Evolutionary conservation across 1,140 invertebrate genomes (phyloP), one percentile per base, ranked within the genome.

Genomic region (Drosophila pachea): DNA sequence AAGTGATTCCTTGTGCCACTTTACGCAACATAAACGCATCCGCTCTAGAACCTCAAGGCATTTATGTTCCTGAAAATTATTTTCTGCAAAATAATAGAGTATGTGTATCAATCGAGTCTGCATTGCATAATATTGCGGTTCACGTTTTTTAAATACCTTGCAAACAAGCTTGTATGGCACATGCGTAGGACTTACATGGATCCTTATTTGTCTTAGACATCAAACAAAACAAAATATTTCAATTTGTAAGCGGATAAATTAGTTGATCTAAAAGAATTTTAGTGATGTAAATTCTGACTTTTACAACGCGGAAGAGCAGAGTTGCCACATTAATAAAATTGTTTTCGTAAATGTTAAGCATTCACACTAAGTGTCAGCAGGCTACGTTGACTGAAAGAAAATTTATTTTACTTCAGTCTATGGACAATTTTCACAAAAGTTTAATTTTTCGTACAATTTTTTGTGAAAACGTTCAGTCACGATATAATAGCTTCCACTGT

Each of bases 161-260:
- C 67, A 96, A 91, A 88, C 94, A 96, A 77, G 91, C 92, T 91
- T 95, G 94, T 75, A 95, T 93, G 74, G 92, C 92, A 89, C 94
- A 95, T 48, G 94, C 94, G 74, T 92, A 92, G 83, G 87, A 88
- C 90, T 95, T 95, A 86, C 95, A 95, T 7, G 94, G 94, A 91
- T 95, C 94, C 76, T 91, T 92, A 49, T 74, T 40, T 36, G 53
- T 67, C 9, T 65, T 58, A 68, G 82, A 75, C 87, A 88, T 88
- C 54, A 71, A 77, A 16, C 33, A 7, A 45, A 45, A 31, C 7
- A 8, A n/a, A 4, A 22, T 22, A 22, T 22, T 3, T 22, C 22
- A 22, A 22, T 22, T 22, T 22, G 22, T 22, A 22, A 22, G 1
- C 22, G 22, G 22, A 22, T 22, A 22, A 22, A 22, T 22, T 22